These are phyloP conservation scores for Oncorhynchus clarkii DNA, from an alignment of 2,113 vertebrate genomes.

Conservation along the genomic window DNA sequence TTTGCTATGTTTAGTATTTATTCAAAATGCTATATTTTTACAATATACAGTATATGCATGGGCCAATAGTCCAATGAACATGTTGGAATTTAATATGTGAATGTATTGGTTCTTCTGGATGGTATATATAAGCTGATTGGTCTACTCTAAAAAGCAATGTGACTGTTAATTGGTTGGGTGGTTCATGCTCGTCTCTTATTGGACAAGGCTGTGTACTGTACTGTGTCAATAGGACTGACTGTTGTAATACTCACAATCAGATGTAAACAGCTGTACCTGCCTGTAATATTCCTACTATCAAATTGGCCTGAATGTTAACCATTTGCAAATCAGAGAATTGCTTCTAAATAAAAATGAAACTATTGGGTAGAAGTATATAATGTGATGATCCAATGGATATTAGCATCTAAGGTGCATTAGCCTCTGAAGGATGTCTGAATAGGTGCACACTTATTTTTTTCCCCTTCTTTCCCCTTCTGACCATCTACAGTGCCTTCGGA, in stretches of 20 bases:
- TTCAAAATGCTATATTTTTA: constrained; percentile 76
- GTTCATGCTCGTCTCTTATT: constrained; percentile 34
- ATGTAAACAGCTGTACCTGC: constrained; percentile 51
- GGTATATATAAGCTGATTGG: constrained; percentile 19
- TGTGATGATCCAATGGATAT: neutral
- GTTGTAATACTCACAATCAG: constrained; percentile 29
- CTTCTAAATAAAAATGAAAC: constrained; percentile 61
- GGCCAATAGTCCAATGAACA: constrained; percentile 49
- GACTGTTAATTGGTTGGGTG: constrained; percentile 22
- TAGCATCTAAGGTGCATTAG: too few relatives aligned
- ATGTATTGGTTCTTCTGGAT: constrained; percentile 33
- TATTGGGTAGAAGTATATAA: neutral
- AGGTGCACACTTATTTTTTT: too few relatives aligned
- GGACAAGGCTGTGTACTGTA: constrained; percentile 34
- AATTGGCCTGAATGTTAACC: constrained; percentile 52
- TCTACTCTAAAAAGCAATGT: constrained; percentile 8
- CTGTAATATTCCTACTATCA: constrained; percentile 56
- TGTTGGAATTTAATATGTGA: constrained; percentile 21
- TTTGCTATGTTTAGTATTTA: constrained; percentile 71
- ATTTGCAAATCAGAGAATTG: constrained; percentile 52
- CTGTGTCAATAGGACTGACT: constrained; percentile 39
- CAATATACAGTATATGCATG: constrained; percentile 72
- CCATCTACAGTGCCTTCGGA: too few relatives aligned
- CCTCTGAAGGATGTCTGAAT: too few relatives aligned
- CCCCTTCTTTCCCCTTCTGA: too few relatives aligned